Evolutionary conservation across 2,797 vertebrate genomes (phyloP).

Genomic region (Sebastes melanostomus): DNA sequence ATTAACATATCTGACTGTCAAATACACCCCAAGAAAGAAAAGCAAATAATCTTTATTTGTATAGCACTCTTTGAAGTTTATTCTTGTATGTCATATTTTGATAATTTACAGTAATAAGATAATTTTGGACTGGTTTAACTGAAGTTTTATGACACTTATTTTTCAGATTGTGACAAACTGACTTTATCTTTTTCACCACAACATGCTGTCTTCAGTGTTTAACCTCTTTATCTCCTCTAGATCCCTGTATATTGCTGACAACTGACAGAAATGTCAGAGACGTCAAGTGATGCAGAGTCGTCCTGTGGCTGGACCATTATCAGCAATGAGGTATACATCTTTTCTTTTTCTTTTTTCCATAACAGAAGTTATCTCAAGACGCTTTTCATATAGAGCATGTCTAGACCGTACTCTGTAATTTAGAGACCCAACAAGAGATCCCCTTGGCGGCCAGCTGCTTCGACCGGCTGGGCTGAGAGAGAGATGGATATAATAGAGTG

Average conservation of each 20-base stretch:
- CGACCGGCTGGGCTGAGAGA: no score
- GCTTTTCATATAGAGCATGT: no score
- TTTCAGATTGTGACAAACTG: background rate
- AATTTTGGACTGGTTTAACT: background rate
- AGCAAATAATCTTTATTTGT: background rate
- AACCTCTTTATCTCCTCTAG: background rate
- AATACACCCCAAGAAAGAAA: background rate
- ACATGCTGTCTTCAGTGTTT: background rate
- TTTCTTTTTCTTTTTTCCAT: background rate
- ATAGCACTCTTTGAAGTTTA: background rate
- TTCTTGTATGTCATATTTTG: background rate
- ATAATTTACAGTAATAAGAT: background rate
- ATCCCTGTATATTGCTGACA: conserved; percentile 20
- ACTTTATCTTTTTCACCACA: background rate
- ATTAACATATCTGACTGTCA: background rate
- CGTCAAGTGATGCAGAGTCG: conserved; percentile 94
- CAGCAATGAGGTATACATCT: conserved; percentile 89
- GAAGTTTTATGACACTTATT: background rate
- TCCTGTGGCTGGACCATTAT: conserved; percentile 98
- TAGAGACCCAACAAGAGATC: no score
- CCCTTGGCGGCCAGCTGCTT: no score
- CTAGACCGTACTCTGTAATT: no score
- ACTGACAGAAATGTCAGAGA: conserved; percentile 86
- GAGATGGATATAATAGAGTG: no score
- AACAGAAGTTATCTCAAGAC: no score